phyloP scores from a whole-genome alignment of 1,140 invertebrate genomes.

The Macrostomum lignano region DNA sequence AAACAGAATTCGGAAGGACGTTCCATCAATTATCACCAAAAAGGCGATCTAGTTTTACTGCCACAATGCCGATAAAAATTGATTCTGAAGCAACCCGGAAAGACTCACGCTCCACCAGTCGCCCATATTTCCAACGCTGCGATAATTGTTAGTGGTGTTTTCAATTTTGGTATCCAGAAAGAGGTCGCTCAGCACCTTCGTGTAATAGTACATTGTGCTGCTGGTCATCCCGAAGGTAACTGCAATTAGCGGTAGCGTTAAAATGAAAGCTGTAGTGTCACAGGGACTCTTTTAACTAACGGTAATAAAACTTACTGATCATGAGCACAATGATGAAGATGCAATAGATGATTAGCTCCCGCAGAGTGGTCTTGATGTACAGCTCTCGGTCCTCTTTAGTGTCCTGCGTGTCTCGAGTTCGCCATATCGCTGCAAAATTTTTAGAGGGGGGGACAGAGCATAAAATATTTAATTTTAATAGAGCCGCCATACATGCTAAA shows the following conservation, averaged over 20 bases:
- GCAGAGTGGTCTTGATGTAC: conserved; percentile 32
- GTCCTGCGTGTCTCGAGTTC: conserved; percentile 25
- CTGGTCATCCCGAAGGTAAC: conserved; percentile 2
- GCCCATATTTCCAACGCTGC: conserved; percentile 30
- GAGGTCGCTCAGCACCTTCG: background rate
- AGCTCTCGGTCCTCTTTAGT: conserved; percentile 27
- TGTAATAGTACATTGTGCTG: background rate
- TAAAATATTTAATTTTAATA: too few relatives aligned
- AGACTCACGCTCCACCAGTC: conserved; percentile 37
- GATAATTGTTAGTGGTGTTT: background rate
- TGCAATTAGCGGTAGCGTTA: too few relatives aligned
- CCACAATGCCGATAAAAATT: too few relatives aligned
- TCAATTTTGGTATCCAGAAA: background rate
- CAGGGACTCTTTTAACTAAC: too few relatives aligned
- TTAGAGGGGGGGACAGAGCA: too few relatives aligned
- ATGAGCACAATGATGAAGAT: conserved; percentile 33
- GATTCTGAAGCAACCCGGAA: too few relatives aligned
- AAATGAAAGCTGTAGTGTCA: too few relatives aligned
- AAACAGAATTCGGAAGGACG: too few relatives aligned
- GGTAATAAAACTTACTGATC: conserved; percentile 34
- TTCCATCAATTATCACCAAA: too few relatives aligned
- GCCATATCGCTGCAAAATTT: conserved; percentile 29
- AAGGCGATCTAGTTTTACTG: too few relatives aligned
- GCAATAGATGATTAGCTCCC: conserved; percentile 34
- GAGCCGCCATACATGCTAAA: too few relatives aligned